Percentiles rank a stretch among this genome's conserved stretches.
These are phyloP conservation scores for Heliconius hewitsoni DNA, from an alignment of 1,140 invertebrate species.

Conservation along the genomic window DNA sequence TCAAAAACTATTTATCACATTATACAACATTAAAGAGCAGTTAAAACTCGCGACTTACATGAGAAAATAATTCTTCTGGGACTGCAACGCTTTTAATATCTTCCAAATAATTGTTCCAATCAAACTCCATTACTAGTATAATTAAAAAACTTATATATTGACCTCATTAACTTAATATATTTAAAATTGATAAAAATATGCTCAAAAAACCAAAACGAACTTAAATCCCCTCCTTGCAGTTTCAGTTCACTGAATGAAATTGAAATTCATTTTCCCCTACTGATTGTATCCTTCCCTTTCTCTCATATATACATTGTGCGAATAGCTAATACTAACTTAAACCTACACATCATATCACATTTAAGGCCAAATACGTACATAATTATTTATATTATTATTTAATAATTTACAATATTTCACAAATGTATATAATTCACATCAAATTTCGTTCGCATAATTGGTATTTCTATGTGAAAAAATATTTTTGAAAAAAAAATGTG, in stretches of 20 bases:
- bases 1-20: slow-evolving; percentile 26
- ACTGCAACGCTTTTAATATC: slow-evolving; percentile 65
- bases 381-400: neutral
- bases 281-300: slow-evolving; percentile 32
- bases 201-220: slow-evolving; percentile 39
- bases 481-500: no score
- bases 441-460: neutral
- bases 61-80: slow-evolving; percentile 77
- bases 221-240: slow-evolving; percentile 40
- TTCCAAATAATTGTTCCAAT: slow-evolving; percentile 75
- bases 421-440: no score
- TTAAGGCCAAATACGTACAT: neutral
- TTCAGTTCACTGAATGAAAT: slow-evolving; percentile 49
- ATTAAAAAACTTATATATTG: slow-evolving; percentile 9
- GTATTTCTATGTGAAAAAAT: neutral
- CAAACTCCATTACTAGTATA: slow-evolving; percentile 56
- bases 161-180: slow-evolving; percentile 34
- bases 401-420: neutral
- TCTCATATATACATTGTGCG: slow-evolving; percentile 26
- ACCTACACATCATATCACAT: slow-evolving; percentile 1
- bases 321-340: slow-evolving; percentile 25
- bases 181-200: slow-evolving; percentile 28
- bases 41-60: slow-evolving; percentile 63
- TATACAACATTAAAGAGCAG: slow-evolving; percentile 37
- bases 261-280: slow-evolving; percentile 50